Percentiles rank a stretch among this genome's conserved stretches.
phyloP scores from a whole-genome alignment of 2,113 vertebrate species.

The Ondatra zibethicus region DNA sequence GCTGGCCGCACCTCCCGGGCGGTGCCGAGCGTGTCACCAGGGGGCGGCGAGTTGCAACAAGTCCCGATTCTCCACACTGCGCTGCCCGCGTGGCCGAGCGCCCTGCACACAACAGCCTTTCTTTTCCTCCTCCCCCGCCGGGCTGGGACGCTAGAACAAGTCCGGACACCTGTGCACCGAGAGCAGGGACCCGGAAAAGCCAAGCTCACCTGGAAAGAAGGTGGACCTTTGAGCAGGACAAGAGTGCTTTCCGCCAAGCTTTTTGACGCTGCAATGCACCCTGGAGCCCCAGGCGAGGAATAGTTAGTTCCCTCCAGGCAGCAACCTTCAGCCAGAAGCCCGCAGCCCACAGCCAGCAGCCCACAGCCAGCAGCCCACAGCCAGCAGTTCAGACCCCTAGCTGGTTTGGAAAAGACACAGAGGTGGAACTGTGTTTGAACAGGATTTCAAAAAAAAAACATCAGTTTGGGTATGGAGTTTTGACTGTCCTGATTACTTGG shows the following conservation, averaged over 20 bases:
- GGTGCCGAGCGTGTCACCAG: constrained; percentile 80
- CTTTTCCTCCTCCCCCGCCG: background rate
- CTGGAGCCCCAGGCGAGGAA: background rate
- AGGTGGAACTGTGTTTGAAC: background rate
- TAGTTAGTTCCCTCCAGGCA: background rate
- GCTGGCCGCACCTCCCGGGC: constrained; percentile 30
- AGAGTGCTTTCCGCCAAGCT: background rate
- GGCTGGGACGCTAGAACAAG: background rate
- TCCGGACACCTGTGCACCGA: background rate
- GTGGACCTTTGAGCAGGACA: background rate
- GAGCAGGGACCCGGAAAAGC: background rate
- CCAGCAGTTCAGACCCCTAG: background rate
- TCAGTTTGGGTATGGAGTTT: background rate
- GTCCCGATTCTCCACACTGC: constrained; percentile 81
- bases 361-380: background rate
- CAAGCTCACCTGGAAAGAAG: background rate
- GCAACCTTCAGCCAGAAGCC: too few relatives aligned
- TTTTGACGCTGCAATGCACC: background rate
- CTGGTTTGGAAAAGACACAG: background rate
- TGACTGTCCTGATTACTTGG: background rate
- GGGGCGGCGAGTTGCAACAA: constrained; percentile 92
- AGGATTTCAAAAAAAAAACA: background rate
- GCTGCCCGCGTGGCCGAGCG: constrained; percentile 82
- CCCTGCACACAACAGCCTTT: constrained; percentile 73
- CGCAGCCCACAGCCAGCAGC: background rate